Evolutionary conservation across 2,113 vertebrate species (phyloP), one percentile per base, ranked within the genome.

Genomic region (Myiozetetes cayanensis): DNA sequence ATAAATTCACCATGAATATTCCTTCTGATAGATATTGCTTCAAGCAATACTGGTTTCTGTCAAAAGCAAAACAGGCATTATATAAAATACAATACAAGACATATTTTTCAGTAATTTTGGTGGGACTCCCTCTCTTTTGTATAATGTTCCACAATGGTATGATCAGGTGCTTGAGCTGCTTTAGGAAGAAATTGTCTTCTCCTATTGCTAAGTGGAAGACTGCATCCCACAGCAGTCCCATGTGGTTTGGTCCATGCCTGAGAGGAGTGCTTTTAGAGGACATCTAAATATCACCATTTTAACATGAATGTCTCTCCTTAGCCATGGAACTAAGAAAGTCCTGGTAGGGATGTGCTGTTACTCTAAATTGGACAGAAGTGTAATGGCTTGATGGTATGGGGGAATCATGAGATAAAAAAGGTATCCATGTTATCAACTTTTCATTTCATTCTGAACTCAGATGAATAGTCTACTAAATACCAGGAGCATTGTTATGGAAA

Each of bases 131-230:
- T 44, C 44, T 75, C n/a, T 79, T 80, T 83, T 28, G 43, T 18
- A 28, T 33, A 18, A 37, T 2, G 15, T n/a, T 74, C 31, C 39
- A 30, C 23, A 76, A 10, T 1, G 7, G 30, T 24, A 27, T 0
- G 4, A 37, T 20, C 33, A 56, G 44, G 14, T 59, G 63, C 72
- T 47, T n/a, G 49, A 89, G 53, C 53, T 65, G 44, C 33, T 65
- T 65, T 66, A 37, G 5, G 21, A 84, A 83, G 35, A 33, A 37
- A 65, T 39, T 18, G 10, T 4, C 31, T 55, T 83, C 37, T 76
- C 66, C 18, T 68, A 1, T 28, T 65, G 68, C 63, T 43, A 19
- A 59, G 35, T 30, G 33, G 58, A 68, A 83, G 63, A 24, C 46
- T 52, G 12, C 21, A 49, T 55, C 58, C 53, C 72, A 30, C 20